Base-by-base conservation (phyloP, 2,888 invertebrate species). In the Carcina quercana region DNA sequence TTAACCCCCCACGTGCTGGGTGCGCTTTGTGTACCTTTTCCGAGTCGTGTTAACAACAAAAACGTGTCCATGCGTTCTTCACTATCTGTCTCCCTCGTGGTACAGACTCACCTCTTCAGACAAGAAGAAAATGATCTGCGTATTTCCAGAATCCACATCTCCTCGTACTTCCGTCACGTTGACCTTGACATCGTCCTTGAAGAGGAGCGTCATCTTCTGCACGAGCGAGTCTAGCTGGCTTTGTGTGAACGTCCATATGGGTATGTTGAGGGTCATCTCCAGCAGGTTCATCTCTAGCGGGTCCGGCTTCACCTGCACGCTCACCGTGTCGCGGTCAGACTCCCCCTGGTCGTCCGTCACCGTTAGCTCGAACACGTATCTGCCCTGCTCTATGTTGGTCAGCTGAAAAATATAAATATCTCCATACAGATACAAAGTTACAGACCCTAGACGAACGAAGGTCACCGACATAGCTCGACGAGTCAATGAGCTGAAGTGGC, bases 271-370 rank as follows among this genome's bases (percentile, higher is more conserved):
- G 0, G 92, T 91, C 58, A 97, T 78, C 69, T 96, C 94, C 3
- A 96, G 88, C 27, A 95, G 85, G 66, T 93, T 89, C 56, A 89
- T 85, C 30, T 92, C 75, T 47, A 91, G 83, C 0, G 91, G 91
- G 76, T 95, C 94, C 45, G 86, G 72, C 59, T 94, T 93, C 0
- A 97, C 93, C 50, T 91, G 49, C 2, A 97, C 87, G 32, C 92
- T 93, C 13, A 94, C 94, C 0, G 92, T 91, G 64, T 97, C 96
- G 10, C 90, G 89, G 46, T 89, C 90, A 1, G 89, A 89, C 32
- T 94, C 84, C 0, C 97, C 97, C 65, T 97, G 96, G 45, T 93
- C 94, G 67, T 97, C 97, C 22, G 87, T 91, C 1, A 97, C 96
- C n/a, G 91, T 92, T 35, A 97, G 76, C 54, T 91, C 92, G 60